Conservation (phyloP, 2,113 vertebrate genomes). For the Mastomys coucha region DNA sequence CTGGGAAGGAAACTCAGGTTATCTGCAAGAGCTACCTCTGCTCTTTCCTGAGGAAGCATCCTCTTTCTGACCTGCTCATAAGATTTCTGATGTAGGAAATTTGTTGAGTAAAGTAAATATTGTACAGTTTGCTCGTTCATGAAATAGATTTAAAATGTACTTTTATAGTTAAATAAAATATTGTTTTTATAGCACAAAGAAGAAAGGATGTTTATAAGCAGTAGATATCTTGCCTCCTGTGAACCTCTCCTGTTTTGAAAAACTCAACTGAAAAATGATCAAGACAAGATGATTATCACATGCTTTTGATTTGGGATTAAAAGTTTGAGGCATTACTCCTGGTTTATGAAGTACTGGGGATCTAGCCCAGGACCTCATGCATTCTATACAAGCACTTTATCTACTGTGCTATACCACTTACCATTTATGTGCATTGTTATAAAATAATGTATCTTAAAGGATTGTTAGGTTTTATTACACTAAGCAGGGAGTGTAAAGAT, state of each 20-base stretch:
- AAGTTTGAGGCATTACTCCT: not conserved
- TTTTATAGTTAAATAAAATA: not conserved
- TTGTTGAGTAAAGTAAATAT: not conserved
- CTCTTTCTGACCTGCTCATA: not conserved
- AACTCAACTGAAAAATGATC: no score
- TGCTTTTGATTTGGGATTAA: not conserved
- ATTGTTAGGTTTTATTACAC: not conserved
- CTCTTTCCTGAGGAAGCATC: no score
- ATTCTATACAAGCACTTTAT: not conserved
- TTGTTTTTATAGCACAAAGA: not conserved
- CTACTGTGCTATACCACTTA: not conserved
- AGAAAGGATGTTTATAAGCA: not conserved
- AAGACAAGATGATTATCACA: not conserved
- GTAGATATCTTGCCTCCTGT: not conserved
- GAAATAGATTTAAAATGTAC: not conserved
- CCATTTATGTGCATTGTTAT: not conserved
- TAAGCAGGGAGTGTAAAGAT: not conserved
- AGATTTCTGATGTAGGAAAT: not conserved
- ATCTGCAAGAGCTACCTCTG: not conserved
- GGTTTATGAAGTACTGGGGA: not conserved
- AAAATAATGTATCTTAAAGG: not conserved
- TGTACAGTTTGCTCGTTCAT: not conserved
- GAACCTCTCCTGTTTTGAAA: not conserved
- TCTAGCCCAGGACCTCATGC: not conserved
- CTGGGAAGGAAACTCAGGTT: not conserved